Evolutionary conservation across 2,113 vertebrate genomes (phyloP), one percentile per base, ranked within the genome.

Genomic region (Opisthocomus hoazin): DNA sequence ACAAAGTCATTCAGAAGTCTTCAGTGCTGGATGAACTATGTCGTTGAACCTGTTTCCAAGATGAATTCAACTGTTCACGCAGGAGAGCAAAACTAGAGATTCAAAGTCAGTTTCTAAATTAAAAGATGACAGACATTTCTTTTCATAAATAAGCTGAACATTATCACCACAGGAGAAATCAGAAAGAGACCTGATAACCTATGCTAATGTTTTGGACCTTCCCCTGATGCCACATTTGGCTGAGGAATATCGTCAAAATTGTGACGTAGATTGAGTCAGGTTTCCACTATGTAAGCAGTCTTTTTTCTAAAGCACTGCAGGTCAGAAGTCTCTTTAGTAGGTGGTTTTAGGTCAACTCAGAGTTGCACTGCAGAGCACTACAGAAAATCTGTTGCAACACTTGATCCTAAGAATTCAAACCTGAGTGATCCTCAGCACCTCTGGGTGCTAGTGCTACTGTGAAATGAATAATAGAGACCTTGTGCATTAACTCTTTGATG

Each of bases 51-150:
- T 41, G 74, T 87, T 92, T 89, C 57, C 84, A 69, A 87, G 77
- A 95, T 2, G 2, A 92, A 89, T 88, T 85, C 36, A 74, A 83
- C 91, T 71, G 37, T 46, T 78, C 56, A 34, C 5, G 12, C 11
- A 37, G 0, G 3, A 95, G 54, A 73, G 46, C 63, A 84, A 91
- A 97, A 88, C 41, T n/a, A n/a, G 63, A 90, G 63, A 70, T 83
- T 83, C 63, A 82, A 91, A 94, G 58, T n/a, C 75, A 90, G 60
- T 22, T 85, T 76, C 65, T 84, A 86, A 83, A 83, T 65, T 76
- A n/a, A 63, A 86, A 65, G 48, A 56, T 61, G 45, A 65, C 29
- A 85, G 39, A 43, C 68, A 37, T 12, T 54, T 93, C 14, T 89
- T 74, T 45, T 69, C 54, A 60, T 69, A 85, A 85, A 58, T 26